phyloP scores from a whole-genome alignment of 1,140 invertebrate species.

The Zaprionus africanus region DNA sequence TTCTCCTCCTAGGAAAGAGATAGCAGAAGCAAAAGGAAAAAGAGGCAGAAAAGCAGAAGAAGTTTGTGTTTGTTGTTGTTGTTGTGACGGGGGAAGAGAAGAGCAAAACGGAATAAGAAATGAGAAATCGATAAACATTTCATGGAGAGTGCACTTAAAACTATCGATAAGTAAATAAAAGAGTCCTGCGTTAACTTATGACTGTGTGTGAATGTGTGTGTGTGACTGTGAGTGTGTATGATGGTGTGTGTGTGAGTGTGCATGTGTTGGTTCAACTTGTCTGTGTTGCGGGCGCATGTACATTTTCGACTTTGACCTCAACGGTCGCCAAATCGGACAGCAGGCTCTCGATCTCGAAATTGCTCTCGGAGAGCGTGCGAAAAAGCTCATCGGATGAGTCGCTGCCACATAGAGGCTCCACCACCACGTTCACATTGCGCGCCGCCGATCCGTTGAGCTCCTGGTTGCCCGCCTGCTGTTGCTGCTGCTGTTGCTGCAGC shows the following conservation, averaged over 20 bases:
- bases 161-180: constrained; percentile 3
- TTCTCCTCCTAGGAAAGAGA: constrained; percentile 77
- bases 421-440: constrained; percentile 76
- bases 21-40: constrained; percentile 34
- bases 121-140: constrained; percentile 40
- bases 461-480: constrained; percentile 38
- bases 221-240: background rate
- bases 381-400: constrained; percentile 84
- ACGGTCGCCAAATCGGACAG: constrained; percentile 85
- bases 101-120: constrained; percentile 55
- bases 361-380: constrained; percentile 82
- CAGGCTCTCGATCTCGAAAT: constrained; percentile 86
- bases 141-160: constrained; percentile 1
- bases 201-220: constrained; percentile 2
- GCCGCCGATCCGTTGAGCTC: constrained; percentile 66
- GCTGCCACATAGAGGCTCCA: constrained; percentile 79
- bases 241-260: background rate
- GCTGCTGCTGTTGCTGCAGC: constrained; percentile 17
- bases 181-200: constrained; percentile 19
- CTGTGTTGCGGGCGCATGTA: constrained; percentile 66
- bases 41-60: constrained; percentile 24
- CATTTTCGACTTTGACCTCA: constrained; percentile 85
- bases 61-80: constrained; percentile 35
- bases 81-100: constrained; percentile 36
- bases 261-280: constrained; percentile 18